phyloP scores from a whole-genome alignment of 2,888 invertebrate genomes.

The Merodon equestris region DNA sequence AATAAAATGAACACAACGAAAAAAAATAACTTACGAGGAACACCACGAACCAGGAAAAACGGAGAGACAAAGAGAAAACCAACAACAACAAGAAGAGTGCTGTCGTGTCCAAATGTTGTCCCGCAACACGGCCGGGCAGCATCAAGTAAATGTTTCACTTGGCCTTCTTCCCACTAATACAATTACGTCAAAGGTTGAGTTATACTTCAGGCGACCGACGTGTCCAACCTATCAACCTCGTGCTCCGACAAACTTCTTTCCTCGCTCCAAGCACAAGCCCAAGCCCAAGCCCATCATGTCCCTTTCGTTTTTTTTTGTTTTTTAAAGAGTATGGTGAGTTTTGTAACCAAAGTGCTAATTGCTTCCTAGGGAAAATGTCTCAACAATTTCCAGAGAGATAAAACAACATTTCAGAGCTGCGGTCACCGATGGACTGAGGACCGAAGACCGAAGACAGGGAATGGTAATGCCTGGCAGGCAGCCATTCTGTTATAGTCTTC shows the following conservation, averaged over 20 bases:
- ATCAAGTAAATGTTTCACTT: slow-evolving; percentile 66
- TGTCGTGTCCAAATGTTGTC: slow-evolving; percentile 48
- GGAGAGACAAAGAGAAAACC: not conserved
- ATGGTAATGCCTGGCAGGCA: slow-evolving; percentile 58
- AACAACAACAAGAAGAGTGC: slow-evolving; percentile 47
- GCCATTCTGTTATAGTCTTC: slow-evolving; percentile 44
- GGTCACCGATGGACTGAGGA: slow-evolving; percentile 26
- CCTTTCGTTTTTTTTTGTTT: slow-evolving; percentile 9
- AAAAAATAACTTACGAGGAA: slow-evolving; percentile 7
- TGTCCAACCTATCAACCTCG: slow-evolving; percentile 63
- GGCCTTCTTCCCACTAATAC: slow-evolving; percentile 68
- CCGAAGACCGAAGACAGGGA: not conserved
- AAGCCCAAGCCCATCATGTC: not conserved
- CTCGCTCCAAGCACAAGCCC: not conserved
- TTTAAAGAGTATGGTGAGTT: slow-evolving; percentile 49
- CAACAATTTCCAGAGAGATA: slow-evolving; percentile 66
- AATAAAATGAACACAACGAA: slow-evolving; percentile 1
- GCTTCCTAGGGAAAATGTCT: slow-evolving; percentile 70
- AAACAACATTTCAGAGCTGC: slow-evolving; percentile 67
- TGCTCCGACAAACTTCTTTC: slow-evolving; percentile 52
- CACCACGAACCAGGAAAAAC: slow-evolving; percentile 27
- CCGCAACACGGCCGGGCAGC: slow-evolving; percentile 11
- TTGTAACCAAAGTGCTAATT: slow-evolving; percentile 71
- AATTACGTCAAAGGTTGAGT: slow-evolving; percentile 68
- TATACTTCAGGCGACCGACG: slow-evolving; percentile 56